Base-by-base conservation (phyloP, 2,797 vertebrate genomes). In the Hemitrygon akajei region DNA sequence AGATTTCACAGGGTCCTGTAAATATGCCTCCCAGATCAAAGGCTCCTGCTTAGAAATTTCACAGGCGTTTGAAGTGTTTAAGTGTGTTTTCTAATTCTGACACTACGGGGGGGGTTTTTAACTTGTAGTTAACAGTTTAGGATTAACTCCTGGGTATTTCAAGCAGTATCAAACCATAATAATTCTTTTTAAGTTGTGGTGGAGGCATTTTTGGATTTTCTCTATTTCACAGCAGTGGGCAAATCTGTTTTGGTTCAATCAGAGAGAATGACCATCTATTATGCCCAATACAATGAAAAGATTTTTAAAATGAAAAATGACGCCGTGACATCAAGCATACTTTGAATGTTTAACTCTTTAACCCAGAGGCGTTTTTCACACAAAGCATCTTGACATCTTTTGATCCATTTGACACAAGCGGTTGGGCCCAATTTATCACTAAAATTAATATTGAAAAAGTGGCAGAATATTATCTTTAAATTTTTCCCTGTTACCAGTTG, bases 261-360 rank as follows among this genome's bases (percentile, higher is more conserved):
- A 73, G n/a, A n/a, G n/a, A n/a, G 47, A 27, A 75, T 14, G 7
- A 75, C n/a, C 71, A 76, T 47, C 16, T n/a, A n/a, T n/a, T 7
- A 76, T n/a, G 69, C 5, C 71, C 71, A 93, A 40, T 56, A 75
- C 40, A n/a, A 56, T 56, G 37, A 93, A 93, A 6, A 93, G 40
- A 58, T 40, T 16, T 27, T 25, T 76, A 18, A 71, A 37, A 30
- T n/a, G 37, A 30, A 92, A 69, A 75, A 92, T 56, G 47, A 18
- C 58, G 73, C 60, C 56, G 91, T 93, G 91, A 27, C 27, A 76
- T 58, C 25, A 75, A 93, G 91, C 71, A 76, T 47, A 16, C 47
- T 76, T 76, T 56, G 6, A 7, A n/a, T 30, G 47, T 93, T 76
- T 76, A 93, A 76, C 91, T 93, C 91, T 76, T 76, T 56, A 93